These are phyloP conservation scores for Cebuella pygmaea DNA, from an alignment of 2,797 vertebrate genomes.

Conservation along the genomic window DNA sequence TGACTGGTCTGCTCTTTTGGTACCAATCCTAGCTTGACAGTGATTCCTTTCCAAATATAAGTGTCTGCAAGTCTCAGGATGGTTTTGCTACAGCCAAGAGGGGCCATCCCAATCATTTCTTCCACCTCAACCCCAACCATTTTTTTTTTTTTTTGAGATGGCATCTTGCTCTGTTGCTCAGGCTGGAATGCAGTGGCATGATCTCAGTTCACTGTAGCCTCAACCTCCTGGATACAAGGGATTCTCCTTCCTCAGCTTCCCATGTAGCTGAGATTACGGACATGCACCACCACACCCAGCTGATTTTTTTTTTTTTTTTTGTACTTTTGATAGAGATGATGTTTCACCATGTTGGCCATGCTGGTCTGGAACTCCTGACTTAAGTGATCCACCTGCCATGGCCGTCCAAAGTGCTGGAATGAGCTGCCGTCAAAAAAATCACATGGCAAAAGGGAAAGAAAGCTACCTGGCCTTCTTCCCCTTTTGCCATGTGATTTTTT, in stretches of 20 bases:
- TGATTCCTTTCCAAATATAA: not conserved
- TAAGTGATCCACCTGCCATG: not conserved
- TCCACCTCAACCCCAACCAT: not conserved
- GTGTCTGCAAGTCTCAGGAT: not conserved
- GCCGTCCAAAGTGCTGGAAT: not conserved
- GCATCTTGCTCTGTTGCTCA: not conserved
- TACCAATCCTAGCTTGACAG: too few species aligned
- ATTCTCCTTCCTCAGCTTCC: not conserved
- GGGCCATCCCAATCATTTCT: accelerated
- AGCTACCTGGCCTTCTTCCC: accelerated
- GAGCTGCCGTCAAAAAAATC: not conserved
- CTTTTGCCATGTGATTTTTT: not conserved
- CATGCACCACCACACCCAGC: not conserved
- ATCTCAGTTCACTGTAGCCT: not conserved
- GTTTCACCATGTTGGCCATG: not conserved
- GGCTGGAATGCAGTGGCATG: not conserved
- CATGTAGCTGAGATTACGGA: not conserved
- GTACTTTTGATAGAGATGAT: not conserved
- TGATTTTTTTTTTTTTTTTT: not conserved
- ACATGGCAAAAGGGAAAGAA: too few species aligned
- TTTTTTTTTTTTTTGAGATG: not conserved
- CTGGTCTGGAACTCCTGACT: not conserved
- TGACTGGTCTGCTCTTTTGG: not conserved
- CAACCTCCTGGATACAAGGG: not conserved
- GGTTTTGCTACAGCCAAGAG: not conserved